A percentile compares a stretch with the other conserved stretches of the same genome.
phyloP scores from a whole-genome alignment of 2,113 vertebrate species.

The Ictalurus punctatus region DNA sequence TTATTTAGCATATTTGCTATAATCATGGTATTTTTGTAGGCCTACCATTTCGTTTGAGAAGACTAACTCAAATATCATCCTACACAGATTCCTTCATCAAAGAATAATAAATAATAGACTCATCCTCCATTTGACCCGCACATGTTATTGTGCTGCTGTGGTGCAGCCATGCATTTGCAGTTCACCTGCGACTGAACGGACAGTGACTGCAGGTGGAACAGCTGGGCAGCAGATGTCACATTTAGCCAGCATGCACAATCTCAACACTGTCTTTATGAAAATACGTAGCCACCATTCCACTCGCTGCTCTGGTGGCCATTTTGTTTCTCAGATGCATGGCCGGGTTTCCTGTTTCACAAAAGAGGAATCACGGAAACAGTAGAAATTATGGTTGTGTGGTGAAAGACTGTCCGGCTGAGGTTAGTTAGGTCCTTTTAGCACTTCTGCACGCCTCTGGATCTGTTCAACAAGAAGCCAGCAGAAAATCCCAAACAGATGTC shows the following conservation, averaged over 20 bases:
- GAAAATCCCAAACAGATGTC: constrained; percentile 61
- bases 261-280: neutral
- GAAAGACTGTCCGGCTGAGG: constrained; percentile 42
- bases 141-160: neutral
- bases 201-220: constrained; percentile 43
- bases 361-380: constrained; percentile 12
- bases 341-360: constrained; percentile 14
- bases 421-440: constrained; percentile 49
- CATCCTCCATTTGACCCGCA: neutral
- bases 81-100: constrained; percentile 14
- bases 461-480: constrained; percentile 39
- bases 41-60: neutral
- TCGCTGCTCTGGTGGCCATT: constrained; percentile 17
- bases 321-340: constrained; percentile 31
- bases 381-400: neutral
- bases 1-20: constrained; percentile 16
- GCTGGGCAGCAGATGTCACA: constrained; percentile 36
- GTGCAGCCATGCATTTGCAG: constrained; percentile 4
- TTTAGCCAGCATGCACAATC: constrained; percentile 12
- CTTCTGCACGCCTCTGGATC: constrained; percentile 47
- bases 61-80: constrained; percentile 12
- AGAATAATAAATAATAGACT: neutral
- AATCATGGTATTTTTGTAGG: constrained; percentile 23
- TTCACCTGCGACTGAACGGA: constrained; percentile 34
- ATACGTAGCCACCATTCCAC: neutral